These are phyloP conservation scores for Drosophila diplacantha DNA, from an alignment of 2,888 invertebrate genomes.

Conservation along the genomic window DNA sequence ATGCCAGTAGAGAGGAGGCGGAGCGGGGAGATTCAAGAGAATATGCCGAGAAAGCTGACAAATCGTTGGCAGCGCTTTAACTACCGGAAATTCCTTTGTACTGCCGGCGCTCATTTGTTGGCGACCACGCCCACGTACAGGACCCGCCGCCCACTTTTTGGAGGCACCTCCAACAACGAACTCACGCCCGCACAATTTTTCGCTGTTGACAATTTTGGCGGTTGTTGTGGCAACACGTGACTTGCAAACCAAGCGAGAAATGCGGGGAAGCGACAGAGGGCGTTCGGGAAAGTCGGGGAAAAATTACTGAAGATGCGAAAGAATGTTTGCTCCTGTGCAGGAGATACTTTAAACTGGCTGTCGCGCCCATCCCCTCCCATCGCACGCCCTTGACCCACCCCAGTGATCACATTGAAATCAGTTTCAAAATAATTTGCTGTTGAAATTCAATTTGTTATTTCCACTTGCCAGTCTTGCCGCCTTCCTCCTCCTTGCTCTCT, in stretches of 20 bases:
- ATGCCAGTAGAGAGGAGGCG: neutral
- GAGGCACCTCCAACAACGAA: slow-evolving; percentile 46
- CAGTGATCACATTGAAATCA: slow-evolving; percentile 71
- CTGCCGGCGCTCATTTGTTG: slow-evolving; percentile 62
- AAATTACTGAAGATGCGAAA: slow-evolving; percentile 52
- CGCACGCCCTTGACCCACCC: slow-evolving; percentile 37
- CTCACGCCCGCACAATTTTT: slow-evolving; percentile 71
- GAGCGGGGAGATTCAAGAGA: slow-evolving; percentile 26
- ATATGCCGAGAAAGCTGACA: slow-evolving; percentile 52
- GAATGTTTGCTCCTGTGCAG: slow-evolving; percentile 43
- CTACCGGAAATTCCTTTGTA: slow-evolving; percentile 72
- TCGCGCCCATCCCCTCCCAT: slow-evolving; percentile 23
- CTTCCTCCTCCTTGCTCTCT: neutral
- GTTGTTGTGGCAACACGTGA: slow-evolving; percentile 71
- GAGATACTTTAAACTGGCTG: slow-evolving; percentile 58
- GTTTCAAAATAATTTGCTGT: slow-evolving; percentile 69
- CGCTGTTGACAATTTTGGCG: slow-evolving; percentile 73
- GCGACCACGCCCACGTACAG: slow-evolving; percentile 40
- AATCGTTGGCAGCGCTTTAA: slow-evolving; percentile 61
- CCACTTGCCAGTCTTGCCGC: slow-evolving; percentile 44
- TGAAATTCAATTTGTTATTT: slow-evolving; percentile 72
- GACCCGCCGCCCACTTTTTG: slow-evolving; percentile 18
- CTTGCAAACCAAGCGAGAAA: slow-evolving; percentile 62
- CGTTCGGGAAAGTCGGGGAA: slow-evolving; percentile 29
- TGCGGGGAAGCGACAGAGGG: slow-evolving; percentile 4